Conservation (phyloP, 2,113 vertebrate species). For the Oostethus manadensis region DNA sequence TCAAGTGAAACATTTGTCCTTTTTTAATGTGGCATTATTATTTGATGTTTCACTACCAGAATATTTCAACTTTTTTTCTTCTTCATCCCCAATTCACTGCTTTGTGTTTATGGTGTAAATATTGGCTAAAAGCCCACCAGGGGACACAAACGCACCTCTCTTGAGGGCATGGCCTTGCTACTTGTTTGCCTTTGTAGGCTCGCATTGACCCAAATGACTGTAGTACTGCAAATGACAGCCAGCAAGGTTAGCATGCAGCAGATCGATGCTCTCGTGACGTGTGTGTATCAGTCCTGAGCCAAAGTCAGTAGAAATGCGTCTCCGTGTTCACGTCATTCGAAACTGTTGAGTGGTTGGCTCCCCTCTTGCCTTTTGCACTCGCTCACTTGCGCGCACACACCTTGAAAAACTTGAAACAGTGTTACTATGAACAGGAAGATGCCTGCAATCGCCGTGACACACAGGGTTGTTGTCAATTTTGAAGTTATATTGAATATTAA, state of each 20-base stretch:
- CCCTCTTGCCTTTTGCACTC: conserved; percentile 19
- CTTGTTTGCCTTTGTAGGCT: conserved; percentile 58
- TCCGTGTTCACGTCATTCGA: not conserved
- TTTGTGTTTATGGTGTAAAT: conserved; percentile 60
- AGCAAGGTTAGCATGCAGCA: conserved; percentile 32
- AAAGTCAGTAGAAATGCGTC: not conserved
- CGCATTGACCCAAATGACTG: conserved; percentile 27
- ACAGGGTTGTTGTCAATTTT: conserved; percentile 7
- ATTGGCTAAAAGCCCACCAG: conserved; percentile 36
- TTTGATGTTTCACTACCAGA: not conserved
- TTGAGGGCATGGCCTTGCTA: conserved; percentile 38
- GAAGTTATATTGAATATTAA: conserved; percentile 10
- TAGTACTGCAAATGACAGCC: conserved; percentile 21
- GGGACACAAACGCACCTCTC: conserved; percentile 28
- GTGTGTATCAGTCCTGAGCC: conserved; percentile 11
- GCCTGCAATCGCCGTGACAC: conserved; percentile 11
- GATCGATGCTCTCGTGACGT: conserved; percentile 43
- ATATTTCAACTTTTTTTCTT: conserved; percentile 16
- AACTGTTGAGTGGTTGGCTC: not conserved
- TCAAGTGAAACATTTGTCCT: conserved; percentile 2
- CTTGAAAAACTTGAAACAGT: conserved; percentile 33
- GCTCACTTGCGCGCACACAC: conserved; percentile 7
- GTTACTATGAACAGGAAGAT: conserved; percentile 22
- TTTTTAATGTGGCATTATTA: not conserved
- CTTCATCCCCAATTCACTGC: conserved; percentile 9